Evolutionary conservation across 2,113 vertebrate genomes (phyloP).

Genomic region (Chaetodon trifascialis): DNA sequence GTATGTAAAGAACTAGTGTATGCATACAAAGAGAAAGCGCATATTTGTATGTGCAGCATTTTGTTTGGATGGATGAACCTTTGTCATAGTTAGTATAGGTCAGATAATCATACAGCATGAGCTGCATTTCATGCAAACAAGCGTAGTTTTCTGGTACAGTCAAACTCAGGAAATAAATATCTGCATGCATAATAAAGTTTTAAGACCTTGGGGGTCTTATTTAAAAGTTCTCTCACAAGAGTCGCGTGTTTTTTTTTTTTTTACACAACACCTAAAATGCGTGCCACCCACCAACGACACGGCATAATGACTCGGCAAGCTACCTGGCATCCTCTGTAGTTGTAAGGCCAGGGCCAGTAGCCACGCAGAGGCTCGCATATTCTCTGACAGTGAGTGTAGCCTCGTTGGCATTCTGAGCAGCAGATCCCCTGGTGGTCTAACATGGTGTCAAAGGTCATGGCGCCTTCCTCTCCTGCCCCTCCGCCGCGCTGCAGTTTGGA

Average conservation of each 20-base stretch:
- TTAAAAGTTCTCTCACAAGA: background rate
- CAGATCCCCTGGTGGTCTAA: constrained; percentile 95
- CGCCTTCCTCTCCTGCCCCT: constrained; percentile 84
- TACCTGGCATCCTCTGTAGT: constrained; percentile 91
- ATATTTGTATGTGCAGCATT: constrained; percentile 13
- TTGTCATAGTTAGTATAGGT: background rate
- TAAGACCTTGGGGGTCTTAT: constrained; percentile 21
- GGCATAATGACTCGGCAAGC: constrained; percentile 94
- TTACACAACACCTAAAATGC: constrained; percentile 92
- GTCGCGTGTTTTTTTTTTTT: constrained; percentile 44
- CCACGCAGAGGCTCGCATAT: constrained; percentile 93
- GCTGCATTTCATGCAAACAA: constrained; percentile 40
- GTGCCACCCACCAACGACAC: constrained; percentile 96
- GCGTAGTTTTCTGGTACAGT: constrained; percentile 19
- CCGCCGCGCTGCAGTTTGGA: constrained; percentile 78
- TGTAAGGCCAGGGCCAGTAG: constrained; percentile 91
- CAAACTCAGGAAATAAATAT: constrained; percentile 52
- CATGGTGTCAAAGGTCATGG: constrained; percentile 93
- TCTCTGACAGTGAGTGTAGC: constrained; percentile 93
- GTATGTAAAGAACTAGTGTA: constrained; percentile 5
- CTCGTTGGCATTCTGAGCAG: constrained; percentile 91
- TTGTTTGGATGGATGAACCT: constrained; percentile 5
- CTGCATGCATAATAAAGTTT: constrained; percentile 43
- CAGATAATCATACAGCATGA: constrained; percentile 29
- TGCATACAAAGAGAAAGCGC: constrained; percentile 40